Evolutionary conservation across 2,797 vertebrate genomes (phyloP).

Genomic region (Catamblyrhynchus diadema): DNA sequence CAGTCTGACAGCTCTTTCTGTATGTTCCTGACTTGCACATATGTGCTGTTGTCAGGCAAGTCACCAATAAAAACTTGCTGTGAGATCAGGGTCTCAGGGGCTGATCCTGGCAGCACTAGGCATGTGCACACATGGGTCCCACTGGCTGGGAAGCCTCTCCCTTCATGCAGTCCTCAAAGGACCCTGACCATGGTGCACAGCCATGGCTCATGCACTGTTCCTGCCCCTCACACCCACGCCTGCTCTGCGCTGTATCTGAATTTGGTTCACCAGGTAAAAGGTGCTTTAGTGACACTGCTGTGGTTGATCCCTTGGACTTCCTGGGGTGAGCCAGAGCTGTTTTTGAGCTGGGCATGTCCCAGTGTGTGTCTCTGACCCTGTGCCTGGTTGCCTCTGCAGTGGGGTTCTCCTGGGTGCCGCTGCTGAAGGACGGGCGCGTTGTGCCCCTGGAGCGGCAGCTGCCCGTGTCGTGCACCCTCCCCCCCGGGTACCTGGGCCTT

Average conservation of each 20-base stretch:
- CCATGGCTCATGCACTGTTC: fast-evolving
- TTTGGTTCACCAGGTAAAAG: fast-evolving
- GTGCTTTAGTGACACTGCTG: neutral
- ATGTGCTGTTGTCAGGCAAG: neutral
- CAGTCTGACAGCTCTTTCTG: neutral
- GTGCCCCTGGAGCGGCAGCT: slow-evolving; percentile 87
- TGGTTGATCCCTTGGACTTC: neutral
- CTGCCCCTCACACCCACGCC: neutral
- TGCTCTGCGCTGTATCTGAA: neutral
- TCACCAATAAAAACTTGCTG: neutral
- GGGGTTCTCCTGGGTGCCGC: slow-evolving; percentile 88
- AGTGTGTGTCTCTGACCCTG: neutral
- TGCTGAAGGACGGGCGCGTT: slow-evolving; percentile 89
- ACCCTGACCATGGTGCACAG: neutral
- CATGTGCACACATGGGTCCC: neutral
- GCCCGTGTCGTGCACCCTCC: slow-evolving; percentile 86
- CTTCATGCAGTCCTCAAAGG: neutral
- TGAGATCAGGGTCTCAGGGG: neutral
- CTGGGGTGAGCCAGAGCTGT: neutral
- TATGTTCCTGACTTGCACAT: neutral
- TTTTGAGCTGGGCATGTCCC: fast-evolving
- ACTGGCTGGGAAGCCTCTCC: neutral
- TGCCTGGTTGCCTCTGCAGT: slow-evolving; percentile 74
- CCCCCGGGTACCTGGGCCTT: slow-evolving; percentile 85
- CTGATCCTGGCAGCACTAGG: neutral